Base-by-base conservation (phyloP, 2,113 vertebrate genomes). In the Hyla sarda region DNA sequence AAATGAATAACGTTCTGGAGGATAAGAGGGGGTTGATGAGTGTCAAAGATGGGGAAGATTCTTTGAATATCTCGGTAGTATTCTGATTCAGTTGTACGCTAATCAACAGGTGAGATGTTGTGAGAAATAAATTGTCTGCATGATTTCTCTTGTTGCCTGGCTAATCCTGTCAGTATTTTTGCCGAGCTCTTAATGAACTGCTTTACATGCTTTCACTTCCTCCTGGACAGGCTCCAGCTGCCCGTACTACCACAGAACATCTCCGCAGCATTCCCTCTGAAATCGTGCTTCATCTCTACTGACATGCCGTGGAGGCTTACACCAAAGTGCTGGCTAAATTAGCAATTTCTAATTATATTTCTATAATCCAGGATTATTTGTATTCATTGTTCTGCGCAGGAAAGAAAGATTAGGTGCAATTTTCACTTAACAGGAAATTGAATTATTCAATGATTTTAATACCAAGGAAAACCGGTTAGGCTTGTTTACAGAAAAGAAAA, bases 111-210 rank as follows among this genome's bases (percentile, higher is more conserved):
- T 76, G 45, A 50, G 28, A 28, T 23, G 34, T n/a, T 47, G 25
- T 58, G 52, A 45, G 67, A 82, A 48, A 67, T 82, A 69, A 21
- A 67, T 47, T 65, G 62, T 32, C 41, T 69, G 62, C 58, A 30
- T 52, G 81, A 82, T 65, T 71, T 69, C 81, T 69, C 47, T 47
- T 82, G 81, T 69, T 71, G 47, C 30, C 48, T 32, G 28, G 45
- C 65, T 82, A 82, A 71, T 50, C 54, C 56, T 74, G 56, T 58
- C 73, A 76, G 83, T 84, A 75, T 76, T 84, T 69, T 82, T 65
- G 62, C 56, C 4, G 28, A 76, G 83, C 72, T 84, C 34, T 25
- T 47, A 65, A 76, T 56, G 54, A 76, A 58, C 83, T 62, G 32
- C 56, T 84, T 56, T 84, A 30, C 72, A 65, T 84, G 83, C 48